Percentiles rank a stretch among this genome's conserved stretches.
These are phyloP conservation scores for Zoanthus sansibaricus DNA, from an alignment of 92 coral and sea anemone genomes.

Conservation along the genomic window DNA sequence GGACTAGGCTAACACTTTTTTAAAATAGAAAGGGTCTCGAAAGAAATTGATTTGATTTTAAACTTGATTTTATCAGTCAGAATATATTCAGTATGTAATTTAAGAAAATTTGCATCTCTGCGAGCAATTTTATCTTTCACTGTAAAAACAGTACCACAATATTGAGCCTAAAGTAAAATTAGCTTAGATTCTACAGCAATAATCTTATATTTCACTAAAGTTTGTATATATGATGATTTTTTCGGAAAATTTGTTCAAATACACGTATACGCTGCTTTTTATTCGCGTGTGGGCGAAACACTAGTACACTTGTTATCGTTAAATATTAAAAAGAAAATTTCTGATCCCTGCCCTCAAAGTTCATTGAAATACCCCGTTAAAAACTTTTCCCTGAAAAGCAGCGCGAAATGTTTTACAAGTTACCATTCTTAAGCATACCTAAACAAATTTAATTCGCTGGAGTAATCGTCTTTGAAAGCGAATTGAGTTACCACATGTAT, in stretches of 20 bases:
- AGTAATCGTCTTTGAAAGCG: background rate
- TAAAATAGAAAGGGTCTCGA: background rate
- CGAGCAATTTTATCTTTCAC: background rate
- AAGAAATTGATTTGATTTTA: constrained; percentile 15
- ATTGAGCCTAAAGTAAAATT: background rate
- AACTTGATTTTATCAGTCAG: background rate
- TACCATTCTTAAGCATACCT: background rate
- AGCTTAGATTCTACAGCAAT: background rate
- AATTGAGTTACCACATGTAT: background rate
- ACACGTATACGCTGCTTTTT: constrained; percentile 17
- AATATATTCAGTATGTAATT: too few relatives aligned
- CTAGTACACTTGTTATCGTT: constrained; percentile 35
- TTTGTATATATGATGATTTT: background rate
- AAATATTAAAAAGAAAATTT: constrained; percentile 38
- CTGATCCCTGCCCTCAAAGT: background rate
- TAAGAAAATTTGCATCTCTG: too few relatives aligned
- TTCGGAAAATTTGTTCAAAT: background rate
- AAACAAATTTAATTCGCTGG: background rate
- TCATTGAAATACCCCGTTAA: background rate
- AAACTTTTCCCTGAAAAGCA: background rate
- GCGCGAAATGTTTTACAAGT: background rate
- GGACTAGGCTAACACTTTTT: background rate
- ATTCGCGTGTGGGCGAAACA: constrained; percentile 33
- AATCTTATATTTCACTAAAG: background rate
- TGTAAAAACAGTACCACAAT: background rate